phyloP scores from a whole-genome alignment of 1,140 invertebrate genomes.

The Aethina tumida region DNA sequence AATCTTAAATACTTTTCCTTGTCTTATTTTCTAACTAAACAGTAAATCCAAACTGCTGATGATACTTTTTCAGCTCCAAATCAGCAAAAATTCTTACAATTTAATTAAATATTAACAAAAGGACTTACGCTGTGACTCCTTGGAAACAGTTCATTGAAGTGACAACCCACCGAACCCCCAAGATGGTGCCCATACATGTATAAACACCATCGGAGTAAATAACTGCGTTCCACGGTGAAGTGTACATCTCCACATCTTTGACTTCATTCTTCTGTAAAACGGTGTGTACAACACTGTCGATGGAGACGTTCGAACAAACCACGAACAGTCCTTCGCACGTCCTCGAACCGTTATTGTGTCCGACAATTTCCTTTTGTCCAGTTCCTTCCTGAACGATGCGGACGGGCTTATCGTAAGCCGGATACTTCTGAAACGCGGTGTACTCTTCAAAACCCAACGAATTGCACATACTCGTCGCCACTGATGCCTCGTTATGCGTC shows the following conservation, averaged over 20 bases:
- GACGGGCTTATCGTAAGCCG: constrained; percentile 4
- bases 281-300: constrained; percentile 11
- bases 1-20: too few relatives aligned
- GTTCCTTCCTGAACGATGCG: not conserved
- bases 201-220: constrained; percentile 55
- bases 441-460: constrained; percentile 50
- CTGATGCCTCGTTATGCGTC: constrained; percentile 25
- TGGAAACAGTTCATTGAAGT: constrained; percentile 44
- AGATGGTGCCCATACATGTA: constrained; percentile 51
- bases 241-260: constrained; percentile 26
- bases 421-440: constrained; percentile 19
- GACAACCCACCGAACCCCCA: constrained; percentile 54
- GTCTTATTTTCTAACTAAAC: too few relatives aligned
- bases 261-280: constrained; percentile 13
- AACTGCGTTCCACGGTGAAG: constrained; percentile 59
- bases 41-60: constrained; percentile 7
- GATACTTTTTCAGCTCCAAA: constrained; percentile 4
- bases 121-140: constrained; percentile 10
- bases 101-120: constrained; percentile 11
- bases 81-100: too few relatives aligned
- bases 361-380: constrained; percentile 2
- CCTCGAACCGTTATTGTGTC: constrained; percentile 5
- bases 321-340: constrained; percentile 33
- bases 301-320: constrained; percentile 25
- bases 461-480: constrained; percentile 43